These are phyloP conservation scores for Xestoiulus laeticollis DNA, from an alignment of 2,888 invertebrate species.

Conservation along the genomic window DNA sequence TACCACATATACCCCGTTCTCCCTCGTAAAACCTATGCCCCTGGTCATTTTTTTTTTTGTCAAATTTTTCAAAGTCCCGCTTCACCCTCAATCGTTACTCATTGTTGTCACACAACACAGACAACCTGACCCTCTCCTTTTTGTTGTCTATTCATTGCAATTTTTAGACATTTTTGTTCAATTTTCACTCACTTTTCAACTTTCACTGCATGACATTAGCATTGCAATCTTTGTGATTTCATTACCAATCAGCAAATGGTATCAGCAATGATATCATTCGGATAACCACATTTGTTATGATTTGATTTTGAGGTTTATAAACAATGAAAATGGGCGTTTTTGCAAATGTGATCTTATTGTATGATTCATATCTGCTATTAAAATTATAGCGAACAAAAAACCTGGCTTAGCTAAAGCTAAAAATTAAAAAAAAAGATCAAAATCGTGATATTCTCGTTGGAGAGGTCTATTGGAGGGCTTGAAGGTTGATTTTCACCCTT, in stretches of 20 bases:
- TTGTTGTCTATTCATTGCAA: background rate
- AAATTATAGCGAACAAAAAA: background rate
- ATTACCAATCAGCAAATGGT: background rate
- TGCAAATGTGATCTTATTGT: conserved; percentile 26
- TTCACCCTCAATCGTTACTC: background rate
- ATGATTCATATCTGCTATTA: background rate
- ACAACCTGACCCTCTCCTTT: background rate
- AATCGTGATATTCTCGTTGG: background rate
- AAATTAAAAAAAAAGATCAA: background rate
- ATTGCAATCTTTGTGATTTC: background rate
- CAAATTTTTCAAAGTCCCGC: background rate
- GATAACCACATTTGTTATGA: background rate
- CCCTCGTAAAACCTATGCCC: background rate
- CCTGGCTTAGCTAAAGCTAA: background rate
- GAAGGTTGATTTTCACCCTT: conserved; percentile 17
- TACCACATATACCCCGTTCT: too few species aligned
- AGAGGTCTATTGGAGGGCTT: background rate
- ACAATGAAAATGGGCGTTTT: conserved; percentile 5
- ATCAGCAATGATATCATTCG: background rate
- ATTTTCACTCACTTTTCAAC: background rate
- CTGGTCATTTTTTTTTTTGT: background rate
- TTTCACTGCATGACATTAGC: background rate
- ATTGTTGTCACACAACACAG: background rate
- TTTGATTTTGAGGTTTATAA: background rate
- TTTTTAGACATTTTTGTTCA: background rate